Percentiles rank a stretch among this genome's conserved stretches.
Conservation (phyloP, 2,888 invertebrate genomes). For the Monopis laevigella region DNA sequence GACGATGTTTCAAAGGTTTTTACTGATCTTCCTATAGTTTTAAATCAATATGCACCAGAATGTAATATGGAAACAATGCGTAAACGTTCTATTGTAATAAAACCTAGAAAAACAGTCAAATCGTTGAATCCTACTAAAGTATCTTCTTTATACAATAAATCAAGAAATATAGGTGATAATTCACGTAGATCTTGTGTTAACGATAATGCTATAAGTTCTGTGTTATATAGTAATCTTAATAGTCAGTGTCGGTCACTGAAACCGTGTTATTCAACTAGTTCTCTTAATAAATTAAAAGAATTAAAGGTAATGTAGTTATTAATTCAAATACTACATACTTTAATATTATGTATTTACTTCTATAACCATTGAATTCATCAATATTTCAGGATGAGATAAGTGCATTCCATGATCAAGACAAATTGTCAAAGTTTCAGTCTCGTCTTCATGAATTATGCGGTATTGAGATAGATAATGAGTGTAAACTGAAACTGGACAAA, state of each 20-base stretch:
- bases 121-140: constrained; percentile 38
- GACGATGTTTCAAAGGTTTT: constrained; percentile 35
- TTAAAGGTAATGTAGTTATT: constrained; percentile 32
- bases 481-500: constrained; percentile 31
- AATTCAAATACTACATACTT: constrained; percentile 12
- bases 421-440: constrained; percentile 34
- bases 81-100: constrained; percentile 33
- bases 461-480: constrained; percentile 41
- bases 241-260: constrained; percentile 23
- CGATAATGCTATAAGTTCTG: neutral
- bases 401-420: constrained; percentile 40
- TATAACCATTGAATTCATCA: constrained; percentile 2
- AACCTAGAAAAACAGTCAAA: constrained; percentile 44
- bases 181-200: neutral
- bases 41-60: constrained; percentile 40
- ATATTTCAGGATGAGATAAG: constrained; percentile 52
- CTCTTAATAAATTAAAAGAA: constrained; percentile 41
- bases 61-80: constrained; percentile 23
- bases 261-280: constrained; percentile 40
- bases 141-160: neutral
- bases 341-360: constrained; percentile 2
- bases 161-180: neutral
- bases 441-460: constrained; percentile 42
- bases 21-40: constrained; percentile 44
- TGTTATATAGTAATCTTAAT: neutral